Base-by-base conservation (phyloP, 2,113 vertebrate genomes). In the Thamnophis sirtalis region DNA sequence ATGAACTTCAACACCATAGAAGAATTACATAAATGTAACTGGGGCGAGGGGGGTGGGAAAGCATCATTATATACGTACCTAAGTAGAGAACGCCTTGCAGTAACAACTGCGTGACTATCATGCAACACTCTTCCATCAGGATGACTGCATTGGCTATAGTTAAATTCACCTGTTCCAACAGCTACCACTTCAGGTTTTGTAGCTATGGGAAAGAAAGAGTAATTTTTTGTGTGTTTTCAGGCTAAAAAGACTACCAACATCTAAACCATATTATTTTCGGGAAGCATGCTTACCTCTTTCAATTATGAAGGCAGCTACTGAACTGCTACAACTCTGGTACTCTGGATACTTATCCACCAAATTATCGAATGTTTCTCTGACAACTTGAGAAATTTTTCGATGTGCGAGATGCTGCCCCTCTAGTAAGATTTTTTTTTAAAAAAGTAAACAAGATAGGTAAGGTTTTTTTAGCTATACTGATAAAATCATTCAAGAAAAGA, bases 61-160 rank as follows among this genome's bases (percentile, higher is more conserved):
- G 24, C 15, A 91, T 17, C 15, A 17, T 28, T 88, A 0, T 53
- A 49, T 33, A 5, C 53, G 93, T 91, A 99, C 99, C 99, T 97
- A 91, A 99, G 98, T 0, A 99, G 97, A 55, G 99, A 99, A 24
- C 99, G 97, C 90, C 99, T 97, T 17, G 99, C 99, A 9, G 96
- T 97, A 4, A 99, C 98, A 0, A 98, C 94, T 43, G 98, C 98
- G 2, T 99, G 99, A 0, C 98, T 98, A 92, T 99, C 99, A 0
- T 99, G 98, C 51, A 99, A 48, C 56, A 98, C 95, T 55, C 99
- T 97, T 24, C 99, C 99, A 19, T 95, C 95, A 0, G 95, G 92
- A 0, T 97, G 97, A 0, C 96, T 60, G 19, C 92, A 94, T 88
- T 97, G 97, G 90, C 97, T 98, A 89, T 97, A 98, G 84, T 98